Evolutionary conservation across 2,797 vertebrate genomes (phyloP), one percentile per base, ranked within the genome.

Genomic region (Psittacula derbiana): DNA sequence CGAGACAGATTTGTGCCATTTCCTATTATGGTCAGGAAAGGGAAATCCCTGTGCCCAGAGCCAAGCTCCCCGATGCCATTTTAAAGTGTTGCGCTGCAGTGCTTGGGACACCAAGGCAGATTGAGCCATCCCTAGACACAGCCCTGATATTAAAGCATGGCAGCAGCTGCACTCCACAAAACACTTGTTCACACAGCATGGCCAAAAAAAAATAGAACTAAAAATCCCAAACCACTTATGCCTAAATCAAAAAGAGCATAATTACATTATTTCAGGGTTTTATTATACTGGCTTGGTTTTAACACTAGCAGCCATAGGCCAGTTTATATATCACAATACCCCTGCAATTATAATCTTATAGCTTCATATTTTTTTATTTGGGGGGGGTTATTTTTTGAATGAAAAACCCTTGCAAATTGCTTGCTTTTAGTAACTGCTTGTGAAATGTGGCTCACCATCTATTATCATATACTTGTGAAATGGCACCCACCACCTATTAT

Each of bases 21-120:
- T 92, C 98, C 98, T 98, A 98, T 97, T 98, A 98, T 90, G 97
- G 98, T 97, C 97, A 97, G 90, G 94, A 96, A 86, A 97, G 94
- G 97, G 97, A 97, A 97, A 97, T 93, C 96, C 96, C 90, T 40
- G 79, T 36, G 46, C 80, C 89, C 43, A 18, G 84, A 93, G 88
- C 79, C 82, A 73, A 90, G 60, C 74, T 44, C 6, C 23, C 24
- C 40, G 70, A 88, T 47, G 94, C 71, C 38, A 5, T 40, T 27
- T 47, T 31, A 38, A 31, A 21, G 72, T 49, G 31, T 44, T 5
- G 49, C 3, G 1, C 67, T 66, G 57, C 44, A 7, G 31, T 19
- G 41, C 21, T 36, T 78, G 73, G 55, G 79, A 36, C 70, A 8
- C 49, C 4, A 0, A 49, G 50, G 58, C n/a, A 30, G 62, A 62